Evolutionary conservation across 2,888 invertebrate species (phyloP), one percentile per base, ranked within the genome.

Genomic region (Apotomis betuletana): DNA sequence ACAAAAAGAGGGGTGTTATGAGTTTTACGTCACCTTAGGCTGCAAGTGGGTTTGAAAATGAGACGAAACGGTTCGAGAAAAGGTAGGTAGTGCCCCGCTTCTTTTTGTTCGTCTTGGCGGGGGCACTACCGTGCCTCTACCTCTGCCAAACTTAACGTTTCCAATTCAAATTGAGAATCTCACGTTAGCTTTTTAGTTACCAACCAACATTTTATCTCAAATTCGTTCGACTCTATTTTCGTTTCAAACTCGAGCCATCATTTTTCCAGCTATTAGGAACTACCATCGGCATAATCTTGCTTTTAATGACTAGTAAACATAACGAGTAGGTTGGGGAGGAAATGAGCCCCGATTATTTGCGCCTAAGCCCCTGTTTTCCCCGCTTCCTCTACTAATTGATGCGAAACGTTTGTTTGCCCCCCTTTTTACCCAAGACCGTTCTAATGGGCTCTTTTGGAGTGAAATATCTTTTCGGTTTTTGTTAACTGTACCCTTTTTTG

Each of bases 401-500:
- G 77, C 71, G 67, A 67, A 70, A 70, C 64, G 75, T 75, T 75
- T 71, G 67, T 67, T 52, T 15, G 13, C 63, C 63, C 62, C 61
- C 67, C 58, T 27, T 76, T 76, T 75, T 74, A 73, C 67, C 75
- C 70, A 75, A 75, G 72, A 72, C 75, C 74, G 62, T 65, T 75
- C 69, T 75, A 76, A 76, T 75, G 74, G 76, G 67, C 73, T 75
- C 74, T 75, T 75, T 75, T 67, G 41, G 74, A 74, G 76, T 76
- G 76, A 77, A 77, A 77, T 76, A 76, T 77, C 76, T 77, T 77
- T 74, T 74, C 70, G 73, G 73, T 74, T 73, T 74, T 71, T 70
- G 41, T 41, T 71, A 67, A 72, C 71, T 68, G 67, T 62, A 59
- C 67, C 67, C 67, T 73, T 74, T 74, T 70, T 63, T 54, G 62